Base-by-base conservation (phyloP, 2,113 vertebrate genomes). In the Setophaga kirtlandii region DNA sequence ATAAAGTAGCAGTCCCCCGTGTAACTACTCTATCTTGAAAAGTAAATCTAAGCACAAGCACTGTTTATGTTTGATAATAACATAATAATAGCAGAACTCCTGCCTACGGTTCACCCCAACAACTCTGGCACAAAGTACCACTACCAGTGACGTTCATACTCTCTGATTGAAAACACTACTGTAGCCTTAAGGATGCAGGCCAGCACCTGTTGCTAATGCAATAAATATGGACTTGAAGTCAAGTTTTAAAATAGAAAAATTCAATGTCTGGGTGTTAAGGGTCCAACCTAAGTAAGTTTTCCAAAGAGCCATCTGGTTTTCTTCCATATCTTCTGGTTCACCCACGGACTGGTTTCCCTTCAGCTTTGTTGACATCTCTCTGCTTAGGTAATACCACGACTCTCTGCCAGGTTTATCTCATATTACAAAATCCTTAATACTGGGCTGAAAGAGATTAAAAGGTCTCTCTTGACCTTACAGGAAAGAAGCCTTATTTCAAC, bases 201-300 rank as follows among this genome's bases (percentile, higher is more conserved):
- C 65, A 49, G 59, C 69, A 69, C 21, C 20, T 49, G 21, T 46
- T 81, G 49, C 50, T 89, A 71, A 33, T 94, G 65, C 2, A 17
- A 87, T 80, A 85, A 90, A 62, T 19, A 50, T 23, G 24, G 19
- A 10, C 60, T 93, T 74, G 42, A 87, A 92, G 80, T 90, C 42
- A 85, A 77, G 42, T 88, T 86, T 75, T 56, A 81, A 88, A 96
- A 49, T 69, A 90, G 69, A 91, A 93, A 90, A 22, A 52, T 18
- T 75, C 67, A 59, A 22, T 70, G 47, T 18, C 55, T 88, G 24
- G 19, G 27, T 77, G 33, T 60, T 76, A 68, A 82, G 27, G 77
- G 47, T 89, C 52, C 78, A 82, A n/a, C 50, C 24, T 87, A 84
- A 84, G 25, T 64, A 81, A 70, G 37, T 82, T 89, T 82, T 74